Evolutionary conservation across 1,140 invertebrate genomes (phyloP), one percentile per base, ranked within the genome.

Genomic region (Drosophila albomicans): DNA sequence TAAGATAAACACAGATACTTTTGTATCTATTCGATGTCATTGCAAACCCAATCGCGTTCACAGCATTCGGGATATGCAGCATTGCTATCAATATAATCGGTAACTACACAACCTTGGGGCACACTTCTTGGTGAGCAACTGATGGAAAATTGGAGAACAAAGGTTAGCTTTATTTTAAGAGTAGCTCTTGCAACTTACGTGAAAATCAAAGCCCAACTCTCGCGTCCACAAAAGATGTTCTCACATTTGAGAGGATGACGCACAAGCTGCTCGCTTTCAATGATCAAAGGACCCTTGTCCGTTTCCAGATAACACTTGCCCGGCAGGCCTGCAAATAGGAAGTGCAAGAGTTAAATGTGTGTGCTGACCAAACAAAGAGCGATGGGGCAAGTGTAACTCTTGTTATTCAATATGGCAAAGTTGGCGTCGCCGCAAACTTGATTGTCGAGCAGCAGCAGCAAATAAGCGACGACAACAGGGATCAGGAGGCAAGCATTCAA

Each of bases 181-280:
- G 1, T 3, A 41, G 38, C 6, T 13, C 10, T 6, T 1, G 11
- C n/a, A 30, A 58, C 82, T 41, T 51, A 76, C 75, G 35, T 54
- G 32, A 79, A 74, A 11, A 87, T 48, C 41, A 87, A 13, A 5
- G 79, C 82, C 75, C 76, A 87, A 15, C 82, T 63, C 5, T 79
- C n/a, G n/a, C 13, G 51, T 5, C 72, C 79, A 13, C 82, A 87
- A 4, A 62, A 72, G 5, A 87, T 52, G 3, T 58, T 20, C 0
- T 62, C 62, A 28, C 82, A 87, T 38, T 77, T 54, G 5, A 28
- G 62, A 16, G 82, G 82, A 64, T 82, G 71, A 5, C 15, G 32
- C 0, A 20, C 11, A 1, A 30, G 11, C 13, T 78, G 2, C 1
- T 69, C 57, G 20, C 15, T 64, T 1, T 49, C 8, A 6, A 80